Evolutionary conservation across 2,888 invertebrate species (phyloP).

Genomic region (Yponomeuta malinellus): DNA sequence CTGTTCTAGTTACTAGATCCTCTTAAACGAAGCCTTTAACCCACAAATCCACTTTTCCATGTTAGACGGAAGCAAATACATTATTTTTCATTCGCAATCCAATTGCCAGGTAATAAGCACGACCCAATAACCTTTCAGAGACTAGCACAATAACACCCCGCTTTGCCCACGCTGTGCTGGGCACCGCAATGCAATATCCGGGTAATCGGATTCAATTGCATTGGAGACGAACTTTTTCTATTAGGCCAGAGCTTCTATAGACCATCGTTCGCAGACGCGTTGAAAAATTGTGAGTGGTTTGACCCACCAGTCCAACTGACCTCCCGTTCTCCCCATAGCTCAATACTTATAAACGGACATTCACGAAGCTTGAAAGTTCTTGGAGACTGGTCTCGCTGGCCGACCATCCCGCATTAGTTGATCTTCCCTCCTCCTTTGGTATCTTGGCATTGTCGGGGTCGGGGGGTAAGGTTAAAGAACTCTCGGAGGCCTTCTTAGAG

Average conservation of each 20-base stretch:
- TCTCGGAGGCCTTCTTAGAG: not conserved
- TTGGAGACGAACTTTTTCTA: slow-evolving; percentile 15
- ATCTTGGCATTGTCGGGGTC: slow-evolving; percentile 1
- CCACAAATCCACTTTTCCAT: too few relatives aligned
- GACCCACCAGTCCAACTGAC: slow-evolving; percentile 12
- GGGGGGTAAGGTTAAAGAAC: slow-evolving; percentile 12
- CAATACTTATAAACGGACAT: not conserved
- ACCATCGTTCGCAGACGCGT: slow-evolving; percentile 14
- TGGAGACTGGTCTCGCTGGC: not conserved
- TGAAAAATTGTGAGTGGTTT: slow-evolving; percentile 17
- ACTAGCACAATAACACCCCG: not conserved
- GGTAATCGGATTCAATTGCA: slow-evolving; percentile 16
- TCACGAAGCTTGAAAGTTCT: not conserved
- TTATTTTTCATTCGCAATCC: too few relatives aligned
- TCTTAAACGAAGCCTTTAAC: too few relatives aligned
- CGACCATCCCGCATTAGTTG: slow-evolving; percentile 9
- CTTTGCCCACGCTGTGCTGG: not conserved
- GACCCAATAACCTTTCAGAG: not conserved
- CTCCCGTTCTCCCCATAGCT: slow-evolving; percentile 1
- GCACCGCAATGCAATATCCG: slow-evolving; percentile 11
- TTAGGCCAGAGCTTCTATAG: slow-evolving; percentile 13
- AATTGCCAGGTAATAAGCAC: not conserved
- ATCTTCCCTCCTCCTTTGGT: slow-evolving; percentile 10
- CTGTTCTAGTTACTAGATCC: too few relatives aligned
- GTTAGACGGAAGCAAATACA: too few relatives aligned